A percentile compares a stretch with the other conserved stretches of the same genome.
Evolutionary conservation across 2,888 invertebrate genomes (phyloP).

Genomic region (Malacosoma neustria): DNA sequence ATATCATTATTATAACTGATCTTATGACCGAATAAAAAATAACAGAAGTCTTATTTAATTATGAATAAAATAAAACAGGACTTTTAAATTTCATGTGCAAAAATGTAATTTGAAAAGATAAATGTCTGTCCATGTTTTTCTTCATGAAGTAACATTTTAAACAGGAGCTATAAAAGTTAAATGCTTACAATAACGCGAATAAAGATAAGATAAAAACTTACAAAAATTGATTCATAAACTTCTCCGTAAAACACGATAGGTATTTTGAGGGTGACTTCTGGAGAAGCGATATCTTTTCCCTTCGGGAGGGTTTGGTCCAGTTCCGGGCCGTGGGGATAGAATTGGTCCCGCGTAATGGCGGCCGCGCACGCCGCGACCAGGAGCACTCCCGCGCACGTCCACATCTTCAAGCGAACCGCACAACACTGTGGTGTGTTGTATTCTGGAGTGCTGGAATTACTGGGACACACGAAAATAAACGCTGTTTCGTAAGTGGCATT

Average conservation of each 20-base stretch:
- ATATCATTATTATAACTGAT: too few species aligned
- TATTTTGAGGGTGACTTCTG: constrained; percentile 78
- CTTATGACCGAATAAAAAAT: too few species aligned
- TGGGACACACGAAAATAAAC: constrained; percentile 7
- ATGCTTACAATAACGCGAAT: too few species aligned
- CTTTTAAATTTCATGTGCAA: too few species aligned
- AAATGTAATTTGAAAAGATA: too few species aligned
- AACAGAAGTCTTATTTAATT: too few species aligned
- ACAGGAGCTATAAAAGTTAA: too few species aligned
- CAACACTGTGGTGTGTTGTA: constrained; percentile 31
- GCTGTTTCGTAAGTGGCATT: neutral
- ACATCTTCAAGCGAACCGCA: constrained; percentile 36
- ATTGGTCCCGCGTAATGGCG: constrained; percentile 68
- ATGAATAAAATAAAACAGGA: too few species aligned
- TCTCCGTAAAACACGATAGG: constrained; percentile 88
- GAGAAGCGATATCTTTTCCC: constrained; percentile 78
- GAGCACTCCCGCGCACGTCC: constrained; percentile 56
- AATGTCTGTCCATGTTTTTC: too few species aligned
- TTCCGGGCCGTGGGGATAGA: constrained; percentile 76
- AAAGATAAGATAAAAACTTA: constrained; percentile 76
- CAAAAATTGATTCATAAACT: constrained; percentile 83
- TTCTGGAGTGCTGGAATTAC: constrained; percentile 8
- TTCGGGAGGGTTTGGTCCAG: constrained; percentile 70
- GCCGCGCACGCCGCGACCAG: constrained; percentile 36
- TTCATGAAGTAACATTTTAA: too few species aligned